Conservation (phyloP, 1,140 invertebrate species). For the Homarus americanus region DNA sequence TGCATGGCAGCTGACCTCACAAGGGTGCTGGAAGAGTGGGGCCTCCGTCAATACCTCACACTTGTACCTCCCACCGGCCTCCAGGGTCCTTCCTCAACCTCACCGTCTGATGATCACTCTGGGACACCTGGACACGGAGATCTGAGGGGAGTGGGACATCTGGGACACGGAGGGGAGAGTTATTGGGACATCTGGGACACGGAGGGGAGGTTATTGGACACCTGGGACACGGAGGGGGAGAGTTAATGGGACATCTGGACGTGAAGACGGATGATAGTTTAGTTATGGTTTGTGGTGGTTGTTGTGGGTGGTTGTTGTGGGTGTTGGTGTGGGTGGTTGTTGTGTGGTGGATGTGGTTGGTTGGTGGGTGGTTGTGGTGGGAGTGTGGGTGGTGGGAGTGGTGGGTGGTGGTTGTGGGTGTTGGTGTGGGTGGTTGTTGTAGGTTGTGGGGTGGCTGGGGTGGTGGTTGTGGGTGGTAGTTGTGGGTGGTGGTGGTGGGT, state of each 20-base stretch:
- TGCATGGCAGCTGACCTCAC: constrained; percentile 77
- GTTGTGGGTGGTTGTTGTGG: neutral
- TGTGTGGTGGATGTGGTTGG: too few relatives aligned
- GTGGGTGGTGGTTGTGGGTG: neutral
- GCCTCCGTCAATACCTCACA: constrained; percentile 91
- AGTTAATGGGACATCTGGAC: too few relatives aligned
- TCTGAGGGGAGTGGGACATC: too few relatives aligned
- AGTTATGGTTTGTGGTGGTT: neutral
- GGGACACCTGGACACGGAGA: constrained; percentile 8
- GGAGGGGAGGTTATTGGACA: too few relatives aligned
- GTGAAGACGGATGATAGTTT: too few relatives aligned
- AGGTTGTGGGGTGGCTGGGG: too few relatives aligned
- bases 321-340: neutral
- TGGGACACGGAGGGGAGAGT: too few relatives aligned
- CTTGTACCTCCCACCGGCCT: constrained; percentile 87
- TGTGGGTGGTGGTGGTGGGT: neutral
- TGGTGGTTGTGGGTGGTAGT: neutral
- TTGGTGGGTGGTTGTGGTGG: neutral
- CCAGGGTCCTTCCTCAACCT: constrained; percentile 85
- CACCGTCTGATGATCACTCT: constrained; percentile 81
- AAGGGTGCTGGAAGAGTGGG: constrained; percentile 85
- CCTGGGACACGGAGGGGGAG: too few relatives aligned
- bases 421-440: neutral
- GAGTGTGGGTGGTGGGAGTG: neutral
- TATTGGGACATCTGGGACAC: too few relatives aligned